A percentile compares a stretch with the other conserved stretches of the same genome.
These are phyloP conservation scores for Eurois occulta DNA, from an alignment of 2,888 invertebrate species.

Conservation along the genomic window DNA sequence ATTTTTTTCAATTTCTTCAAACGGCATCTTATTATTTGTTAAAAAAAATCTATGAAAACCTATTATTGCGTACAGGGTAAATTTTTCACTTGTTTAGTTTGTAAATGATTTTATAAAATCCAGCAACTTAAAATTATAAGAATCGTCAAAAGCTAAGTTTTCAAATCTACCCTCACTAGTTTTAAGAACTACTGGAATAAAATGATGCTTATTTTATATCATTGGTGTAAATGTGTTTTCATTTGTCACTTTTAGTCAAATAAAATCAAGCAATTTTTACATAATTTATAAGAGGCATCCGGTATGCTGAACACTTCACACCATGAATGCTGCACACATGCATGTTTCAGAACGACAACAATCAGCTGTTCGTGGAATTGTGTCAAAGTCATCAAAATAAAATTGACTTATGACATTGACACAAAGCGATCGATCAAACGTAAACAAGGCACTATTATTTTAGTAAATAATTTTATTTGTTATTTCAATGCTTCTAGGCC, in stretches of 20 bases:
- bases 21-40: constrained; percentile 65
- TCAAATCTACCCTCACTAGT: constrained; percentile 21
- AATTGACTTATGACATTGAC: constrained; percentile 28
- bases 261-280: not conserved
- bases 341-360: constrained; percentile 35
- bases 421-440: constrained; percentile 58
- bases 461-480: constrained; percentile 28
- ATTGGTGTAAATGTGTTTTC: not conserved
- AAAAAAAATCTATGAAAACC: constrained; percentile 24
- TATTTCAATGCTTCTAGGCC: constrained; percentile 49
- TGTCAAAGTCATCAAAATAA: constrained; percentile 14
- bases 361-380: constrained; percentile 38
- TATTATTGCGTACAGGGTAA: not conserved
- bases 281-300: not conserved
- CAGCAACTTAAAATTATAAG: not conserved
- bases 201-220: not conserved
- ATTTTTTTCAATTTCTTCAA: constrained; percentile 60
- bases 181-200: not conserved
- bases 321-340: not conserved
- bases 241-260: not conserved
- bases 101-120: not conserved
- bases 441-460: constrained; percentile 57
- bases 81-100: constrained; percentile 5
- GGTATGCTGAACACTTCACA: not conserved
- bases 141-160: not conserved